Conservation (phyloP, 2,888 invertebrate genomes). For the Clostera curtula region DNA sequence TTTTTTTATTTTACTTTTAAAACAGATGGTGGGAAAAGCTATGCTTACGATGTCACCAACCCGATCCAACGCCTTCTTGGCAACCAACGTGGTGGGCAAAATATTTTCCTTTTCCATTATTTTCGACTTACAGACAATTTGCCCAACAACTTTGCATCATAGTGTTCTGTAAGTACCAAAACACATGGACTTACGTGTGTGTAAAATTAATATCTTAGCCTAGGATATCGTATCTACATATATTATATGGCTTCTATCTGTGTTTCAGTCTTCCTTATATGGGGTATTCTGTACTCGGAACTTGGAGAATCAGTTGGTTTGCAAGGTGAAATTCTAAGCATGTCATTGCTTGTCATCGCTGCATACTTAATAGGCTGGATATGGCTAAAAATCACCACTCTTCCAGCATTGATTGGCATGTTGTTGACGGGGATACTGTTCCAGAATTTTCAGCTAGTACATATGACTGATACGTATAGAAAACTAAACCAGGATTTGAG, state of each 20-base stretch:
- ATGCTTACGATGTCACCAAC: constrained; percentile 78
- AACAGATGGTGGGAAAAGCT: constrained; percentile 79
- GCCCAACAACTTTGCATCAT: constrained; percentile 54
- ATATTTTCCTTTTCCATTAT: constrained; percentile 81
- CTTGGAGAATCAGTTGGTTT: constrained; percentile 78
- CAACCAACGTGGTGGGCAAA: constrained; percentile 80
- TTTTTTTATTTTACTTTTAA: constrained; percentile 8
- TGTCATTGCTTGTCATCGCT: constrained; percentile 78
- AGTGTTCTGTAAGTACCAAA: constrained; percentile 50
- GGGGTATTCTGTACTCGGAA: constrained; percentile 80
- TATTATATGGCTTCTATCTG: too few relatives aligned
- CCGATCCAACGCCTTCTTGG: constrained; percentile 77
- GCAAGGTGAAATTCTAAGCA: constrained; percentile 79
- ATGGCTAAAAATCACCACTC: constrained; percentile 78
- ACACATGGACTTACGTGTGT: not conserved
- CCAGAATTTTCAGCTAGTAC: constrained; percentile 78
- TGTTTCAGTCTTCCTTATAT: constrained; percentile 74
- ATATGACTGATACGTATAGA: constrained; percentile 76
- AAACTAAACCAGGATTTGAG: constrained; percentile 78
- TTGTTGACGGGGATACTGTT: constrained; percentile 81
- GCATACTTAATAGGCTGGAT: constrained; percentile 83
- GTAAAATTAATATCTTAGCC: not conserved
- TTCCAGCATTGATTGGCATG: constrained; percentile 87
- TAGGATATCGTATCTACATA: too few relatives aligned
- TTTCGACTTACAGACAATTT: constrained; percentile 78